Evolutionary conservation across 2,113 vertebrate genomes (phyloP).

Genomic region (Ictalurus punctatus): DNA sequence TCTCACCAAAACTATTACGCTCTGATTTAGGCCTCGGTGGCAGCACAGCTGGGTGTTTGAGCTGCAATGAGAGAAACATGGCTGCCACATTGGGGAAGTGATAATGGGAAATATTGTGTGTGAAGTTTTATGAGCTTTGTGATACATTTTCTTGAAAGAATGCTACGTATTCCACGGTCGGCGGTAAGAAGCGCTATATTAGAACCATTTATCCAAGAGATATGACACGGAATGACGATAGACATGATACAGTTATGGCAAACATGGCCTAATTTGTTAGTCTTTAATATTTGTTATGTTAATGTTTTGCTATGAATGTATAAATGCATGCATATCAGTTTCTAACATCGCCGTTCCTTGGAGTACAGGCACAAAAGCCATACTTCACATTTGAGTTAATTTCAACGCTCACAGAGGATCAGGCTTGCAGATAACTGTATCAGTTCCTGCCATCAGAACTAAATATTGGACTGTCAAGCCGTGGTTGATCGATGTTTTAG

Average conservation of each 20-base stretch:
- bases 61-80: not conserved
- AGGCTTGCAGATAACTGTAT: conserved; percentile 36
- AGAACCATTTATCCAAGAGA: conserved; percentile 4
- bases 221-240: not conserved
- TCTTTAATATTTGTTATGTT: conserved; percentile 8
- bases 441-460: conserved; percentile 35
- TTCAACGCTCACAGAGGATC: conserved; percentile 20
- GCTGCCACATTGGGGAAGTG: not conserved
- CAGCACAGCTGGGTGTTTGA: conserved; percentile 24
- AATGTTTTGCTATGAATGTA: not conserved
- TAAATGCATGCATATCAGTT: conserved; percentile 5
- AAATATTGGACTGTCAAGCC: conserved; percentile 43
- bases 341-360: not conserved
- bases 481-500: conserved; percentile 49
- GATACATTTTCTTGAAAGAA: not conserved
- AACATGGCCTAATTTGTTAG: not conserved
- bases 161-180: not conserved
- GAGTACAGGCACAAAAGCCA: conserved; percentile 22
- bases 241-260: not conserved
- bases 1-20: conserved; percentile 24
- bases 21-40: conserved; percentile 36
- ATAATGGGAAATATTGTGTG: not conserved
- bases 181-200: not conserved
- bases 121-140: conserved; percentile 8
- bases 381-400: conserved; percentile 12